These are phyloP conservation scores for Murina feae DNA, from an alignment of 2,113 vertebrate genomes.

Conservation along the genomic window DNA sequence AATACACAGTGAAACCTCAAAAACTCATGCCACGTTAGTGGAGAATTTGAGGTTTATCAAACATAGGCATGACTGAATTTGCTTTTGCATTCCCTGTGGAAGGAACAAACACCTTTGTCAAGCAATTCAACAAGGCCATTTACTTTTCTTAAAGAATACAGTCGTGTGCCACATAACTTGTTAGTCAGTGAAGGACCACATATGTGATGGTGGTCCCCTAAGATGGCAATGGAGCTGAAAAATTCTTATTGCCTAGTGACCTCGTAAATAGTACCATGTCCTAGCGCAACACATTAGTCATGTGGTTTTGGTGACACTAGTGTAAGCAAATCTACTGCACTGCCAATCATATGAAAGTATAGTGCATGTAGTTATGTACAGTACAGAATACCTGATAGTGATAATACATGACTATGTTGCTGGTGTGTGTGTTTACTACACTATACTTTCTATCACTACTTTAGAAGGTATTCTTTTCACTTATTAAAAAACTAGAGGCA, in stretches of 20 bases:
- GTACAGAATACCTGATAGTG: not conserved
- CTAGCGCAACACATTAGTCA: not conserved
- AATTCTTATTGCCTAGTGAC: not conserved
- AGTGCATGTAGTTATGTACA: not conserved
- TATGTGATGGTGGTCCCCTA: not conserved
- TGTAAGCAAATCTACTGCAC: not conserved
- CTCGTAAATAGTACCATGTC: not conserved
- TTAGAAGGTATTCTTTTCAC: not conserved
- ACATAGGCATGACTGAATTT: not conserved
- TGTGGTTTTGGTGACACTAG: not conserved
- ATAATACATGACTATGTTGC: not conserved
- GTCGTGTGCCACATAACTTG: not conserved
- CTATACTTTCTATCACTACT: not conserved
- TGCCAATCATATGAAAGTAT: not conserved
- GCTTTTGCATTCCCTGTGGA: not conserved
- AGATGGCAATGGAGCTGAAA: not conserved
- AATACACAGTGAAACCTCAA: not conserved
- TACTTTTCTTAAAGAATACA: not conserved
- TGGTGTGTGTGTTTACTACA: not conserved
- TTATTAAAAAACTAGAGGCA: too few relatives aligned
- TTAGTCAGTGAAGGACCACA: not conserved
- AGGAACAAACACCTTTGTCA: not conserved
- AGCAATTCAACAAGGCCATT: not conserved
- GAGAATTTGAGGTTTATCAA: not conserved
- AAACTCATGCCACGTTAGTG: not conserved